These are phyloP conservation scores for Ptychochromis oligacanthus DNA, from an alignment of 2,113 vertebrate genomes.

Conservation along the genomic window DNA sequence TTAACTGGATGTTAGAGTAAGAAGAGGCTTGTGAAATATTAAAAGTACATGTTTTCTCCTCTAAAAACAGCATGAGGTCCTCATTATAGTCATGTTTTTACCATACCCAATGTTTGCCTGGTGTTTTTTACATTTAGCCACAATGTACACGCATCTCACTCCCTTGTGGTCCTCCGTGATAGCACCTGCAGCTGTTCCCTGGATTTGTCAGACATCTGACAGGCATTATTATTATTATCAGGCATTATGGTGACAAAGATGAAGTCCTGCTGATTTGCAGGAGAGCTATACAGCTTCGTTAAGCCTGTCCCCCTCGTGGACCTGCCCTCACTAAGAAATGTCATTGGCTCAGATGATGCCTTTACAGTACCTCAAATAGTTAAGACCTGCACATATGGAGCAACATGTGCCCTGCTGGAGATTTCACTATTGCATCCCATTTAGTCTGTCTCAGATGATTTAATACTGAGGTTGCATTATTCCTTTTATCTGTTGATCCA, in stretches of 20 bases:
- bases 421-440: neutral
- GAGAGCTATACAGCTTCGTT: conserved; percentile 13
- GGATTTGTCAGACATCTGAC: conserved; percentile 1
- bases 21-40: neutral
- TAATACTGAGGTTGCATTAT: neutral
- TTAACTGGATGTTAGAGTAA: neutral
- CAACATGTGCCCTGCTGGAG: neutral
- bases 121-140: neutral
- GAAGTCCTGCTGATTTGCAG: conserved; percentile 2
- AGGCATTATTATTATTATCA: too few species aligned
- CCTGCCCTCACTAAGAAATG: neutral
- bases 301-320: conserved; percentile 8
- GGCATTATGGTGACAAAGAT: conserved; percentile 17
- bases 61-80: neutral
- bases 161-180: neutral
- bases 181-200: neutral
- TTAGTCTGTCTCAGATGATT: neutral
- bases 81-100: neutral
- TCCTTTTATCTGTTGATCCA: neutral
- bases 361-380: neutral
- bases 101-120: neutral
- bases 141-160: neutral
- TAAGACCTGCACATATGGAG: conserved; percentile 16
- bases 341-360: neutral
- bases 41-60: neutral